Evolutionary conservation across 2,113 vertebrate species (phyloP).

Genomic region (Coryphaenoides rupestris): DNA sequence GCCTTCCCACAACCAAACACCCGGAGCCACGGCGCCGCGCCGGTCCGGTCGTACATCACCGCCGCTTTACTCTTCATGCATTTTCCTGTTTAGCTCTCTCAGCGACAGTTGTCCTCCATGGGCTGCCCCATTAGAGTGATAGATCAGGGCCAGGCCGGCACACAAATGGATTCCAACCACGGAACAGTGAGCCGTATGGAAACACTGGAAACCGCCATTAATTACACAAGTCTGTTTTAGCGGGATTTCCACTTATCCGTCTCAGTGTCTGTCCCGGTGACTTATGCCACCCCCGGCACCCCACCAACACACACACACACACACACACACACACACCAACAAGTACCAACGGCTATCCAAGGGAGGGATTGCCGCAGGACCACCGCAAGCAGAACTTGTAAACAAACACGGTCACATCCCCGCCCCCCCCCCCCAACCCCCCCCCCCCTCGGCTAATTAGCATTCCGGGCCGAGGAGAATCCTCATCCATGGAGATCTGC

Average conservation of each 20-base stretch:
- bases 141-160: constrained; percentile 48
- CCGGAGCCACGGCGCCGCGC: too few relatives aligned
- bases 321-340: constrained; percentile 4
- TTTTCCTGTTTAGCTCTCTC: constrained; percentile 12
- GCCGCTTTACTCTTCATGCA: constrained; percentile 12
- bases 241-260: constrained; percentile 33
- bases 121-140: constrained; percentile 43
- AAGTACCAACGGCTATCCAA: constrained; percentile 28
- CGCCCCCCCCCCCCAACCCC: too few relatives aligned
- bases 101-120: constrained; percentile 47
- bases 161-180: constrained; percentile 31
- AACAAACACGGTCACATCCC: constrained; percentile 20
- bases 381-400: constrained; percentile 26
- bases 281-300: constrained; percentile 31
- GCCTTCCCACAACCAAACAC: too few relatives aligned
- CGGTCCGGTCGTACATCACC: neutral
- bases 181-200: constrained; percentile 40
- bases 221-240: constrained; percentile 37
- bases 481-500: constrained; percentile 3
- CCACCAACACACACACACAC: constrained; percentile 8
- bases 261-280: constrained; percentile 47
- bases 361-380: constrained; percentile 30
- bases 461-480: constrained; percentile 15
- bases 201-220: constrained; percentile 40
- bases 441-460: constrained; percentile 34